phyloP scores from a whole-genome alignment of 2,888 invertebrate species.

The Rosalia funebris region DNA sequence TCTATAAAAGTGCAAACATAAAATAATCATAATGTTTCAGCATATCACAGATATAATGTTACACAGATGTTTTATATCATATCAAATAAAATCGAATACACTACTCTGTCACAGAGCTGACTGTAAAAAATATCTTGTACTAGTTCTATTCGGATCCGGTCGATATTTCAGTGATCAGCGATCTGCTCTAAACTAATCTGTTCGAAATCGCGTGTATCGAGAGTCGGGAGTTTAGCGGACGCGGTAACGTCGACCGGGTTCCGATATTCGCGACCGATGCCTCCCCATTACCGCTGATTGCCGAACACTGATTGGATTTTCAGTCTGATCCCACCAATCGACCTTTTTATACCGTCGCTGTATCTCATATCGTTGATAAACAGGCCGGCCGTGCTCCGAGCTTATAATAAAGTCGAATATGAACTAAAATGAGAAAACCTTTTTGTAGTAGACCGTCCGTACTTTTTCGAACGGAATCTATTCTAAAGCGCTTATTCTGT shows the following conservation, averaged over 20 bases:
- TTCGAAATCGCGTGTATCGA: conserved; percentile 20
- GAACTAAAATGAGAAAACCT: conserved; percentile 27
- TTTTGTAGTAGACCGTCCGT: conserved; percentile 11
- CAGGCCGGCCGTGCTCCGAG: conserved; percentile 40
- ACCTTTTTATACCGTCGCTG: conserved; percentile 52
- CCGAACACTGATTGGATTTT: conserved; percentile 62
- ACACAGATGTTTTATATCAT: too few species aligned
- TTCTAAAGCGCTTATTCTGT: conserved; percentile 5
- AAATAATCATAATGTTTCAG: too few species aligned
- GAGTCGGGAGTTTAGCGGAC: conserved; percentile 28
- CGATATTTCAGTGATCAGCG: too few species aligned
- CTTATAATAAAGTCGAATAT: conserved; percentile 38
- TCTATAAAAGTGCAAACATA: too few species aligned
- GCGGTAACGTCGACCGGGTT: conserved; percentile 37
- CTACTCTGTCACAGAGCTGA: too few species aligned
- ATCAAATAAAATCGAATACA: too few species aligned
- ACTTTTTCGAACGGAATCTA: conserved; percentile 11
- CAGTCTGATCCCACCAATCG: conserved; percentile 58
- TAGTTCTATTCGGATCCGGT: too few species aligned
- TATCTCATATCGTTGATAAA: conserved; percentile 54
- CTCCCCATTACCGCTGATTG: conserved; percentile 61
- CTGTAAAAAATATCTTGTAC: too few species aligned
- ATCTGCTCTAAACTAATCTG: not conserved
- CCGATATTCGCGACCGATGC: conserved; percentile 55
- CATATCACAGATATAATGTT: too few species aligned